These are phyloP conservation scores for Psilopogon haemacephalus DNA, from an alignment of 2,113 vertebrate genomes.

Conservation along the genomic window DNA sequence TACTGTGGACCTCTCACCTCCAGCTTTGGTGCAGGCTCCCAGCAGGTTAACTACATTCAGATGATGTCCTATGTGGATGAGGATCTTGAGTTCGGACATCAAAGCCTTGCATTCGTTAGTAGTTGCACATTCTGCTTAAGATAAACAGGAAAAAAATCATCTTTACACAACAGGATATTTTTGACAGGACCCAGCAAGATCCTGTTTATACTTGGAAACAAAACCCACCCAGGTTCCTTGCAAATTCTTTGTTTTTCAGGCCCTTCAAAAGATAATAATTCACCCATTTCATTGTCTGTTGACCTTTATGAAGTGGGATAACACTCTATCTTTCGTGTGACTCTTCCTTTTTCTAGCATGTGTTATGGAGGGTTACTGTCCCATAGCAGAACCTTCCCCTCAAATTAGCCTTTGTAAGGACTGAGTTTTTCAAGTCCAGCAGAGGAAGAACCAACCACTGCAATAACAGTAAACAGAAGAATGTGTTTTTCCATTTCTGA, in stretches of 20 bases:
- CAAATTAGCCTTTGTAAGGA: neutral
- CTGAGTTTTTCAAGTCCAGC: neutral
- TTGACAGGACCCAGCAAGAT: slow-evolving; percentile 59
- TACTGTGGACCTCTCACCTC: slow-evolving; percentile 77
- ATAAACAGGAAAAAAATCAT: slow-evolving; percentile 66
- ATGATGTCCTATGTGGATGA: slow-evolving; percentile 94
- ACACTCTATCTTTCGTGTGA: slow-evolving; percentile 7
- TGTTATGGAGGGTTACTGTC: neutral
- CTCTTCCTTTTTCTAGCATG: slow-evolving; percentile 9
- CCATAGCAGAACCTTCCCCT: neutral
- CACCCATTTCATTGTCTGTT: slow-evolving; percentile 46
- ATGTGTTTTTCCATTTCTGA: accelerated
- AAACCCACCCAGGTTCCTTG: slow-evolving; percentile 30
- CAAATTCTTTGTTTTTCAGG: slow-evolving; percentile 38
- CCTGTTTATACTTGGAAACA: slow-evolving; percentile 68
- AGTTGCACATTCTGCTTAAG: slow-evolving; percentile 86
- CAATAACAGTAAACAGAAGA: neutral
- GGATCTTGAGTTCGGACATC: slow-evolving; percentile 95
- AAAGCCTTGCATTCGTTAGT: slow-evolving; percentile 91
- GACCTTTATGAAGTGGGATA: slow-evolving; percentile 41
- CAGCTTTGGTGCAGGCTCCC: slow-evolving; percentile 92
- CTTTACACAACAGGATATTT: slow-evolving; percentile 70
- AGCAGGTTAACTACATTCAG: slow-evolving; percentile 94
- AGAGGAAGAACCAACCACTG: neutral
- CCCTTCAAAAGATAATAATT: slow-evolving; percentile 51